These are phyloP conservation scores for Agrypnus murinus DNA, from an alignment of 2,888 invertebrate species.

Conservation along the genomic window DNA sequence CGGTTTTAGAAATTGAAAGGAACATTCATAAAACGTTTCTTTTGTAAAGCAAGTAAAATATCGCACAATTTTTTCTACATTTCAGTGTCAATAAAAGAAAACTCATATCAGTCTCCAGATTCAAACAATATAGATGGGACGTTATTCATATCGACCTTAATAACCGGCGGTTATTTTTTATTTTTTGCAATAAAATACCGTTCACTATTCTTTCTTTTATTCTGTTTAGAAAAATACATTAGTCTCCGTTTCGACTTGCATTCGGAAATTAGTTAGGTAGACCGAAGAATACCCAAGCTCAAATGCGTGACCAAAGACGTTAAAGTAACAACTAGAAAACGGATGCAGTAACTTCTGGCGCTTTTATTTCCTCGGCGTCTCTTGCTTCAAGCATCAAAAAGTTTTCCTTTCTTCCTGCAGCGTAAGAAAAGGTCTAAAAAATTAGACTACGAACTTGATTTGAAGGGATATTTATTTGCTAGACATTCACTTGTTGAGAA, in stretches of 20 bases:
- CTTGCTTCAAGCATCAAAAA: conserved; percentile 16
- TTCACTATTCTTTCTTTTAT: too few species aligned
- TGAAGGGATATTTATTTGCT: conserved; percentile 35
- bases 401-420: conserved; percentile 16
- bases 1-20: not conserved
- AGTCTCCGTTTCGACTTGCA: not conserved
- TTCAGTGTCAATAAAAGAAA: conserved; percentile 8
- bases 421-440: conserved; percentile 20
- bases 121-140: conserved; percentile 2
- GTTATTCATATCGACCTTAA: conserved; percentile 5
- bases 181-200: too few species aligned
- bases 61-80: not conserved
- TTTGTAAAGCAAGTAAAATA: not conserved
- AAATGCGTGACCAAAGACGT: conserved; percentile 25
- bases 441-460: conserved; percentile 31
- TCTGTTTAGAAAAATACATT: not conserved
- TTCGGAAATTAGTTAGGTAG: conserved; percentile 11
- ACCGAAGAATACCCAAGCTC: conserved; percentile 1
- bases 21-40: not conserved
- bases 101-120: conserved; percentile 12
- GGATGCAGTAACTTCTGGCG: conserved; percentile 20
- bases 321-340: conserved; percentile 18
- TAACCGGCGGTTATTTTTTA: not conserved
- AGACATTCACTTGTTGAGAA: conserved; percentile 36
- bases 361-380: conserved; percentile 11